Evolutionary conservation across 2,888 invertebrate species (phyloP).

Genomic region (Hipparchia sbordonii): DNA sequence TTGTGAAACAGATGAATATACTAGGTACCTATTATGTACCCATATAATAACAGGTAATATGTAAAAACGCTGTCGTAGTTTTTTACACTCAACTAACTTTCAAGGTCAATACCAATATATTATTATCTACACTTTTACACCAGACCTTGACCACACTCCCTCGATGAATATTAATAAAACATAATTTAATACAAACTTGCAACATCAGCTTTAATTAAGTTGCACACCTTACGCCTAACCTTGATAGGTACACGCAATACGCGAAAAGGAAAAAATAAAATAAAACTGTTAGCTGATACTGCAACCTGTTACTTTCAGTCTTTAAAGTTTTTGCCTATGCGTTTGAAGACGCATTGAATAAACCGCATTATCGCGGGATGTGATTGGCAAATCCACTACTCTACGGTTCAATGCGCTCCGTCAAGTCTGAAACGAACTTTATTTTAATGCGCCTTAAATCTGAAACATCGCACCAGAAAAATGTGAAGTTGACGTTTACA

Average conservation of each 20-base stretch:
- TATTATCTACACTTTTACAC: neutral
- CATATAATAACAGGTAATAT: no score
- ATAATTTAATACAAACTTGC: constrained; percentile 13
- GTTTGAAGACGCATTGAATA: no score
- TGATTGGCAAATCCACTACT: no score
- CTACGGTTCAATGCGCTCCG: no score
- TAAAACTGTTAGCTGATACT: neutral
- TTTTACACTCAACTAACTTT: neutral
- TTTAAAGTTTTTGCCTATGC: neutral
- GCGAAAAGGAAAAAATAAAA: neutral
- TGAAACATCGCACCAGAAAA: no score
- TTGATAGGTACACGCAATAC: constrained; percentile 8
- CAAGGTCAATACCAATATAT: neutral
- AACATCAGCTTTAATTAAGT: constrained; percentile 20
- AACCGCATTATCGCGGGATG: no score
- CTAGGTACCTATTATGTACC: no score
- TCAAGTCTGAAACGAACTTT: no score
- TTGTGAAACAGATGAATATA: no score
- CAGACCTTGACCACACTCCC: constrained; percentile 28
- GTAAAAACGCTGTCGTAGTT: no score
- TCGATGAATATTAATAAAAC: constrained; percentile 29
- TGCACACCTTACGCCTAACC: constrained; percentile 2
- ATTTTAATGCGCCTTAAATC: no score
- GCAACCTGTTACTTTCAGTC: neutral
- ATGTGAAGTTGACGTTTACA: no score